Evolutionary conservation across 2,888 invertebrate species (phyloP).

Genomic region (Acheta domesticus): DNA sequence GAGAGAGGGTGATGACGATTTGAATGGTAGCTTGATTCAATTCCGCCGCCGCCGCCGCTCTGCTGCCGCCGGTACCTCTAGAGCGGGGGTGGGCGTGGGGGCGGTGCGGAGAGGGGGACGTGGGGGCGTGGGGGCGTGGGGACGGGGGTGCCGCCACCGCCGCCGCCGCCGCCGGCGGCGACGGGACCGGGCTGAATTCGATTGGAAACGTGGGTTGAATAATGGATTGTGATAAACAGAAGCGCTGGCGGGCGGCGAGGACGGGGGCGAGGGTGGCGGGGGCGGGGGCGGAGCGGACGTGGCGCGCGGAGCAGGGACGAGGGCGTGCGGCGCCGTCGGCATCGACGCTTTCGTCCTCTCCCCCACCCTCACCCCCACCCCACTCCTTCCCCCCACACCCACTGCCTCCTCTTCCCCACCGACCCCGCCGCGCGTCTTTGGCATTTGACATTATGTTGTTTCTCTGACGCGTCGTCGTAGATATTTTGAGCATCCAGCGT

Average conservation of each 20-base stretch:
- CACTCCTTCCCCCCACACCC: not conserved
- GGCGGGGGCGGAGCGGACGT: not conserved
- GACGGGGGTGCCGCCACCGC: conserved; percentile 12
- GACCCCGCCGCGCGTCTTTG: not conserved
- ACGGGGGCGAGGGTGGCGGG: not conserved
- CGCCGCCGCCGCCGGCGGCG: no score
- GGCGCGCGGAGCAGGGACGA: not conserved
- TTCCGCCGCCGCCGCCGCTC: conserved; percentile 18
- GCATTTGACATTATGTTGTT: conserved; percentile 12
- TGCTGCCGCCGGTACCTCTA: not conserved
- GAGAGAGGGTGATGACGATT: conserved; percentile 29
- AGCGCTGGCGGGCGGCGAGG: conserved; percentile 20
- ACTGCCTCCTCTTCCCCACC: not conserved
- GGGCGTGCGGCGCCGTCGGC: conserved; percentile 6
- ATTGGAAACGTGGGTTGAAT: conserved; percentile 37
- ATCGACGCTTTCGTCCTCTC: not conserved
- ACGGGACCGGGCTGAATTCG: conserved; percentile 24
- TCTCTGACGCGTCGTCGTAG: not conserved
- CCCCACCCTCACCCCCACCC: not conserved
- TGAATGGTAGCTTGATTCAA: conserved; percentile 34
- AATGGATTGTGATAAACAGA: conserved; percentile 37
- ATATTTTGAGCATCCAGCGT: not conserved
- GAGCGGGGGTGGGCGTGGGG: conserved; percentile 11
- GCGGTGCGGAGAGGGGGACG: not conserved
- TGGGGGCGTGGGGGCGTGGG: not conserved